Evolutionary conservation across 2,888 invertebrate species (phyloP).

Genomic region (Acrobasis suavella): DNA sequence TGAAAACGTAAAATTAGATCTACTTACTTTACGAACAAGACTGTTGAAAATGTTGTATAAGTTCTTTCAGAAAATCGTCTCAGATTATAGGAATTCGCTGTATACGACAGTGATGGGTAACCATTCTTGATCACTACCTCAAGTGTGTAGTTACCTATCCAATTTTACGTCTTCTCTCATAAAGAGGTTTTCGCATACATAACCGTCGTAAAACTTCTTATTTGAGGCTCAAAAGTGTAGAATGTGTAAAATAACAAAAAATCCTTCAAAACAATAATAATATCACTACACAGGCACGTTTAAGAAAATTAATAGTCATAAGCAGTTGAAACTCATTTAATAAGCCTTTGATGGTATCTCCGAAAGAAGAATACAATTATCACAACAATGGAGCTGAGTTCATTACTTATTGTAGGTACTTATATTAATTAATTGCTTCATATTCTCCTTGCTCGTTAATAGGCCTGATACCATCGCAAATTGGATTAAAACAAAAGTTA

Average conservation of each 20-base stretch:
- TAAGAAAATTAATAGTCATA: constrained; percentile 28
- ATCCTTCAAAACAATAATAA: background rate
- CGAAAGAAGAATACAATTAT: constrained; percentile 36
- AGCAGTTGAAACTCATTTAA: constrained; percentile 39
- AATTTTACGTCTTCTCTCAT: too few species aligned
- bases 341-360: constrained; percentile 39
- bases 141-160: too few species aligned
- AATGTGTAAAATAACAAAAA: background rate
- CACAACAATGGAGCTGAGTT: constrained; percentile 37
- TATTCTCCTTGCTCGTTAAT: constrained; percentile 42
- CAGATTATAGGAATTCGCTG: too few species aligned
- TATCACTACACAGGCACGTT: constrained; percentile 24
- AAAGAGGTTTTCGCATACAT: too few species aligned
- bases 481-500: constrained; percentile 34
- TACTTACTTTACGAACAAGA: too few species aligned
- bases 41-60: too few species aligned
- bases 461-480: constrained; percentile 43
- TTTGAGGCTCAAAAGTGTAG: too few species aligned
- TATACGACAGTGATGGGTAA: too few species aligned
- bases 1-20: too few species aligned
- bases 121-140: too few species aligned
- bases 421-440: constrained; percentile 49
- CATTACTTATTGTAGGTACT: constrained; percentile 28
- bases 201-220: too few species aligned
- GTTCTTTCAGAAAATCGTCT: too few species aligned